Base-by-base conservation (phyloP, 2,888 invertebrate genomes). In the Acronicta psi region DNA sequence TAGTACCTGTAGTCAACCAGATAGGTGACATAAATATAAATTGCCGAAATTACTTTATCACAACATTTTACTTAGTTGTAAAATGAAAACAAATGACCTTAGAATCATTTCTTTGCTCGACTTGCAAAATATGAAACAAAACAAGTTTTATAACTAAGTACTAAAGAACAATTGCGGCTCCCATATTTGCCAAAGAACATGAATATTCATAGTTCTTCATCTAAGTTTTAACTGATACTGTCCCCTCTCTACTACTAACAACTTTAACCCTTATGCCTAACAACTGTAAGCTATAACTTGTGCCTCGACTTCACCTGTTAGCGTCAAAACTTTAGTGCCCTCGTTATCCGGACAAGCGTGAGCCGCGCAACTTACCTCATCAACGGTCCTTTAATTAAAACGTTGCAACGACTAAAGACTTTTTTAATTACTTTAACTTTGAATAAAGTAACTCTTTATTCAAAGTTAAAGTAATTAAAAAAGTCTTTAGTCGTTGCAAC, bases 311-410 rank as follows among this genome's bases (percentile, higher is more conserved):
- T 18, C 17, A 53, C 65, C 46, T 54, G 66, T 50, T 40, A 37
- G 36, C 52, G 6, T 34, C 23, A n/a, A 43, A 43, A 46, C 18
- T 46, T n/a, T 50, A 34, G 46, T 44, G 40, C n/a, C 34, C 58
- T 54, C 57, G 44, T 59, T 70, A 60, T n/a, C 18, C 59, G 14
- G 23, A 51, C 43, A 58, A 57, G 44, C 47, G 37, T 43, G 17
- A 59, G 18, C 36, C 23, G 38, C 23, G 29, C 52, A 70, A 59
- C 52, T 55, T 66, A 38, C 42, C 50, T 60, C 59, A 23, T 57
- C 43, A 56, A 23, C 45, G 41, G 2, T 40, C 38, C 9, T 60
- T 64, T 62, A 68, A 68, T 72, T 73, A 71, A 73, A 75, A 59
- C 41, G 16, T 50, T 7, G 13, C 17, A 59, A 46, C 8, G 45